Conservation (phyloP, 2,797 vertebrate species). For the Falco concolor region DNA sequence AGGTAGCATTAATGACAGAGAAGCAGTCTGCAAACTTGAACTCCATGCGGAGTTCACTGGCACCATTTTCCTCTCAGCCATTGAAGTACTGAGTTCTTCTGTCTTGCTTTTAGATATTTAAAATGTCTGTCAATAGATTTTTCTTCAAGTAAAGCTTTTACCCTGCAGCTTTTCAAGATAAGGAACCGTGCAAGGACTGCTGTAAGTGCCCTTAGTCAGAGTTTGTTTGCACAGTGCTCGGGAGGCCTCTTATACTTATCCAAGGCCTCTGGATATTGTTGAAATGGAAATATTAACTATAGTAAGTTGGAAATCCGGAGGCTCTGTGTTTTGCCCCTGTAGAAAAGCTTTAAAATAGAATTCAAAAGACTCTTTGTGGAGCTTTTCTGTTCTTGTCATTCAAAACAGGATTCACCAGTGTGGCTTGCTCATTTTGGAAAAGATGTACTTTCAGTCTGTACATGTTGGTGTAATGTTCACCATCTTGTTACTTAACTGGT, state of each 20-base stretch:
- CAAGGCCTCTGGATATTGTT: neutral
- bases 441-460: neutral
- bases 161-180: conserved; percentile 20
- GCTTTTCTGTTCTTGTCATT: neutral
- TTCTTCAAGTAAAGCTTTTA: neutral
- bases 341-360: neutral
- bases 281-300: neutral
- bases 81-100: neutral
- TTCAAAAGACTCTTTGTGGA: neutral
- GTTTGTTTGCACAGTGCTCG: conserved; percentile 13
- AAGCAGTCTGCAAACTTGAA: neutral
- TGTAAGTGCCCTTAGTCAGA: conserved; percentile 1
- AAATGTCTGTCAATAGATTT: neutral
- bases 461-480: neutral
- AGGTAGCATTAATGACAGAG: neutral
- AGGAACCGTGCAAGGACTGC: neutral
- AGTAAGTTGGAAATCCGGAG: neutral
- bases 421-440: neutral
- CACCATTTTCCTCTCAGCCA: neutral
- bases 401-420: neutral
- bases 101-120: neutral
- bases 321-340: neutral
- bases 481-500: neutral
- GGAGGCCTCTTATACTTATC: neutral
- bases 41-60: neutral